A percentile compares a stretch with the other conserved stretches of the same genome.
Evolutionary conservation across 2,797 vertebrate species (phyloP).

Genomic region (Pseudotriccus pelzelni): DNA sequence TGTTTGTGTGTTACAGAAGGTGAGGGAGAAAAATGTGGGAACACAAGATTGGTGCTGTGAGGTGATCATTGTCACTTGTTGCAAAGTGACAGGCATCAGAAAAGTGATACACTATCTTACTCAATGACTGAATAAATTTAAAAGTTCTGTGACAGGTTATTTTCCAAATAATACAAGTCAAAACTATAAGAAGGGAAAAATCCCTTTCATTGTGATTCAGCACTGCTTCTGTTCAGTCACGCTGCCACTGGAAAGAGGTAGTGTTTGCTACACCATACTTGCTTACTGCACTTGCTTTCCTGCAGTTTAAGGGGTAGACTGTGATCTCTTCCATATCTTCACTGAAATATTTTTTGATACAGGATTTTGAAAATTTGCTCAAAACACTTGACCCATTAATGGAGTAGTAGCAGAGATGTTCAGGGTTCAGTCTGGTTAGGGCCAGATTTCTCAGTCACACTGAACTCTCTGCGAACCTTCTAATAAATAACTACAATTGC

Average conservation of each 20-base stretch:
- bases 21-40: background rate
- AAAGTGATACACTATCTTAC: rapidly evolving
- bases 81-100: background rate
- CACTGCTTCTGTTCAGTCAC: background rate
- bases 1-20: background rate
- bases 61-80: background rate
- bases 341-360: background rate
- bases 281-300: background rate
- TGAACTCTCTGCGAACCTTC: background rate
- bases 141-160: background rate
- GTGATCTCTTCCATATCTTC: background rate
- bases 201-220: background rate
- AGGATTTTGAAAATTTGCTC: background rate
- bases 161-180: background rate
- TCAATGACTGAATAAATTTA: background rate
- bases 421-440: background rate
- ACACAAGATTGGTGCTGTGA: background rate
- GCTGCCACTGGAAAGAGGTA: background rate
- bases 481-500: background rate
- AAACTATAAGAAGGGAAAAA: background rate
- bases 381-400: background rate
- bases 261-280: background rate
- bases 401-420: background rate
- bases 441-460: background rate
- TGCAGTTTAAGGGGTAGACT: background rate